Percentiles rank a stretch among this genome's conserved stretches.
Conservation (phyloP, 2,797 vertebrate species). For the Thaleichthys pacificus region DNA sequence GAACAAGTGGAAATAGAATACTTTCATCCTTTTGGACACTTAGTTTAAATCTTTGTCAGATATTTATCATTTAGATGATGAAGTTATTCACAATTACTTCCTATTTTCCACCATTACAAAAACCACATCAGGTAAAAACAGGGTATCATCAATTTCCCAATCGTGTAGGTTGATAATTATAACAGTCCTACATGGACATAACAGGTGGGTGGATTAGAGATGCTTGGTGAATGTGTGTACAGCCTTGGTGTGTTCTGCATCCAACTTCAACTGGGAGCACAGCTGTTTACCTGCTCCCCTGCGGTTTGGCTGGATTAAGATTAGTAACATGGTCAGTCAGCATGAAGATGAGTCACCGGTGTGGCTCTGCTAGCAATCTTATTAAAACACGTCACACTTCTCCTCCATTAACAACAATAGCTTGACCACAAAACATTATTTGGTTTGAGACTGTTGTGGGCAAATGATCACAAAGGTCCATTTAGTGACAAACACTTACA, state of each 20-base stretch:
- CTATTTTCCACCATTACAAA: no score
- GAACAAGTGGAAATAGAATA: no score
- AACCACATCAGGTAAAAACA: no score
- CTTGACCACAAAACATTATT: neutral
- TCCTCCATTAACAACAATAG: neutral
- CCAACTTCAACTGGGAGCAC: conserved; percentile 8
- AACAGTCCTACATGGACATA: neutral
- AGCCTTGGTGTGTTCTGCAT: neutral
- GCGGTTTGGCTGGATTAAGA: conserved; percentile 39
- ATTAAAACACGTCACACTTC: neutral
- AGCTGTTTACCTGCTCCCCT: conserved; percentile 41
- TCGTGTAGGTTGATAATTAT: neutral
- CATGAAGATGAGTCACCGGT: conserved; percentile 44
- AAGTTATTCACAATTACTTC: no score
- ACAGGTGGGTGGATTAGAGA: neutral
- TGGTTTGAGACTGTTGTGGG: neutral
- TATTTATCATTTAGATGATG: no score
- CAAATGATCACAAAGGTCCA: no score
- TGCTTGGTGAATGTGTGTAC: conserved; percentile 13
- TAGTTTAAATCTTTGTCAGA: no score
- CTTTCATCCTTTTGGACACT: no score
- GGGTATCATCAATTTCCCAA: neutral
- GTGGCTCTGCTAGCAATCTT: neutral
- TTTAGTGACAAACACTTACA: no score
- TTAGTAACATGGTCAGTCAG: conserved; percentile 44